Base-by-base conservation (phyloP, 2,888 invertebrate genomes). In the Caenorhabditis becei region DNA sequence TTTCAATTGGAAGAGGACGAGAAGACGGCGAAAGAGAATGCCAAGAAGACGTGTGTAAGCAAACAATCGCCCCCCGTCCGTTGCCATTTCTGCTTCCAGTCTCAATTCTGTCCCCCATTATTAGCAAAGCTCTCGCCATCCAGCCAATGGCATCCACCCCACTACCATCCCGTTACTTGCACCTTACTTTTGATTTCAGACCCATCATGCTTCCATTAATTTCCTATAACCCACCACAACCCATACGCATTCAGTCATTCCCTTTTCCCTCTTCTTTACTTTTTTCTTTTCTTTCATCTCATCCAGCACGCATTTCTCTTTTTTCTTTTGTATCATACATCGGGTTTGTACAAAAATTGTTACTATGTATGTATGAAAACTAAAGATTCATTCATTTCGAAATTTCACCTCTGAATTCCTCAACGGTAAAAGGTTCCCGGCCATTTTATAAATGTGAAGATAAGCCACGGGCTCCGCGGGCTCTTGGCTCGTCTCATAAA, bases 1-100 rank as follows among this genome's bases (percentile, higher is more conserved):
- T 62, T 59, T 56, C 71, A 35, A 71, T 71, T 71, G 71, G 71
- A 56, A 62, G n/a, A n/a, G n/a, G 54, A 44, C 51, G 61, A 53
- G 20, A 26, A 70, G 58, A 24, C 56, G 59, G 37, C 49, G 53
- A 59, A 53, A 59, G 23, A 62, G 61, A 14, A 61, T 41, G 44
- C 3, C 14, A 2, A 41, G 41, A 10, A 47, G 61, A 61, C n/a
- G 44, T 28, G 61, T 63, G 47, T 63, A 41, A 24, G 67, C 67
- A 77, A 67, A 69, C 69, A 77, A 63, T 69, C 56, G 41, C 23
- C 49, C 16, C 54, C 11, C 54, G 32, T 63, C 20, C 24, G 5
- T 24, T 37, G 24, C 37, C 65, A 20, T 41, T 59, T 24, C 37
- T 53, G 24, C 61, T 59, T 26, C 37, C 41, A 44, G 51, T n/a